Evolutionary conservation across 2,113 vertebrate species (phyloP), one percentile per base, ranked within the genome.

Genomic region (Dendrocopos noguchii): DNA sequence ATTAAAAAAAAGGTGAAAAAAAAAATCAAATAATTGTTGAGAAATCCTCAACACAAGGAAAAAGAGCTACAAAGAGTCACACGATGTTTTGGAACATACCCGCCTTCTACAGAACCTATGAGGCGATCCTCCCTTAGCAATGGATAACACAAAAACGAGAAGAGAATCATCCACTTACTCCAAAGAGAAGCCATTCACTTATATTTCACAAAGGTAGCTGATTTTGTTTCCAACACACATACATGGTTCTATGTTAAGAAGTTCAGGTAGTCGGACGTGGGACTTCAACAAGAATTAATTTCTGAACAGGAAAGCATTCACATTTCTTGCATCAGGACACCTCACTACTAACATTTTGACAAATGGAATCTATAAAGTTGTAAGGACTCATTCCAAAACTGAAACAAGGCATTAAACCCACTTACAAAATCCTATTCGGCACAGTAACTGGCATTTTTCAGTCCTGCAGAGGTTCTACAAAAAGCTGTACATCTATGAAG

Each of bases 61-160:
- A 88, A 68, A 34, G 29, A 73, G 87, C 75, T 84, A 33, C 12
- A 65, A 15, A 57, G 27, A 83, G 80, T 93, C 94, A 96, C 80
- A 33, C 80, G 71, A 70, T 52, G 19, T 63, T 92, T 84, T 91
- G 87, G 71, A 97, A 98, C 97, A 61, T 98, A 98, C 98, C 98
- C 96, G 96, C 97, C 96, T 97, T 93, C 95, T 96, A 98, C 96
- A 97, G 98, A 98, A 98, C 96, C 97, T 97, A 97, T 84, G 98
- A 89, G 97, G 98, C 13, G 96, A 98, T 97, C 97, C 98, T 98
- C 97, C 95, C 98, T 98, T 96, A 97, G 97, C 93, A 97, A 97
- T 1, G 71, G 94, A 9, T 93, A 96, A 97, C 89, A 95, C 64
- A 94, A 94, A 85, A 92, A 97, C 7, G 93, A 94, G 95, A 94